Conservation (phyloP, 2,113 vertebrate species). For the Tachuris rubrigastra region DNA sequence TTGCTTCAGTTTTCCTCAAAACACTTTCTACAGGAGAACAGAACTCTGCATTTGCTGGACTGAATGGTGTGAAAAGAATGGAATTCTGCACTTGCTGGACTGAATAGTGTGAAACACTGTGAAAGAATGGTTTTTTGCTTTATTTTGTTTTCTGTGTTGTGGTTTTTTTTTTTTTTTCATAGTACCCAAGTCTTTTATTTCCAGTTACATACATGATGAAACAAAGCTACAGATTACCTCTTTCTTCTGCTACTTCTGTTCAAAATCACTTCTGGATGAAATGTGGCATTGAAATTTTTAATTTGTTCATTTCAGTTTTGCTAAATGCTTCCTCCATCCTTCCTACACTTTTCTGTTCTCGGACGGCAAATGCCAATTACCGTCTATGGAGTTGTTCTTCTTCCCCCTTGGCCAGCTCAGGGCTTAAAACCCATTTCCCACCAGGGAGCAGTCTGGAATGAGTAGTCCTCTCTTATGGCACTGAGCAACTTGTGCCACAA, state of each 20-base stretch:
- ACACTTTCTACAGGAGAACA: neutral
- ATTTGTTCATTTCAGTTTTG: neutral
- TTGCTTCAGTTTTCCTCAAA: neutral
- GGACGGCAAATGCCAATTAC: neutral
- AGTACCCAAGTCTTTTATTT: neutral
- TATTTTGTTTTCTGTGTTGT: neutral
- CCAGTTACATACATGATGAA: neutral
- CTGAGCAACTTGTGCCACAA: neutral
- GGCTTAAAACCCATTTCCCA: conserved; percentile 1
- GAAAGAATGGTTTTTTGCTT: neutral
- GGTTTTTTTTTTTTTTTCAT: neutral
- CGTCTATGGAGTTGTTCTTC: neutral
- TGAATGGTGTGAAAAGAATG: neutral
- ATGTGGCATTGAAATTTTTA: neutral
- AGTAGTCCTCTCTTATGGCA: neutral
- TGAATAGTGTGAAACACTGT: neutral
- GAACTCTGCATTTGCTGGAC: neutral
- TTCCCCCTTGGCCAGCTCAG: neutral
- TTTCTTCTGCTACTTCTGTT: neutral
- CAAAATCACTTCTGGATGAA: neutral
- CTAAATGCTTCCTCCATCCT: neutral
- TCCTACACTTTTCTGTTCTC: neutral
- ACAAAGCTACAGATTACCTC: neutral
- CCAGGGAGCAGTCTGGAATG: neutral
- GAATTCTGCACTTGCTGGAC: neutral